phyloP scores from a whole-genome alignment of 2,888 invertebrate genomes.

The Argyra leucocephala region DNA sequence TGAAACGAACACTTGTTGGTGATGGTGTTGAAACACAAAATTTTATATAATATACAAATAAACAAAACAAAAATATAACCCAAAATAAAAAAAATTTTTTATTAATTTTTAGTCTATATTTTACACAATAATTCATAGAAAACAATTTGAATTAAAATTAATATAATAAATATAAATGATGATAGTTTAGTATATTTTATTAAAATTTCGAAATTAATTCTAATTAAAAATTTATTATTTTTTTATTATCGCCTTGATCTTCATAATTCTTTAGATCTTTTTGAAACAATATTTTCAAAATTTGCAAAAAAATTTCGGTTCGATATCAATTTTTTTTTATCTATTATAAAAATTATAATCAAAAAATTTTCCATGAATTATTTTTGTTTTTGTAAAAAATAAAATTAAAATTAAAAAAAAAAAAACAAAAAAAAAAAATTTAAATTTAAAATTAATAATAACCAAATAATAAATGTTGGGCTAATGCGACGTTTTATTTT shows the following conservation, averaged over 20 bases:
- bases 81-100: conserved; percentile 14
- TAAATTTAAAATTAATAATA: conserved; percentile 21
- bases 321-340: no score
- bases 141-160: no score
- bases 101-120: no score
- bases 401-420: conserved; percentile 21
- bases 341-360: no score
- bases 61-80: conserved; percentile 22
- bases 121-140: no score
- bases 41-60: conserved; percentile 21
- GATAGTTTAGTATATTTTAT: no score
- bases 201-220: conserved; percentile 14
- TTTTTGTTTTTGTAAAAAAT: background rate
- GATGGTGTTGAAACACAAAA: conserved; percentile 35
- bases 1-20: conserved; percentile 32
- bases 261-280: no score
- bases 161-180: no score
- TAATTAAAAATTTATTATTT: background rate
- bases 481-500: conserved; percentile 45
- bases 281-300: no score
- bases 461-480: conserved; percentile 39
- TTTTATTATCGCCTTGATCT: no score
- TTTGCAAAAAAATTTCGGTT: no score
- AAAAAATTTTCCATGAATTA: background rate
- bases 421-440: conserved; percentile 23